These are phyloP conservation scores for Ardeotis arabs DNA, from an alignment of 2,113 vertebrate genomes.

Conservation along the genomic window DNA sequence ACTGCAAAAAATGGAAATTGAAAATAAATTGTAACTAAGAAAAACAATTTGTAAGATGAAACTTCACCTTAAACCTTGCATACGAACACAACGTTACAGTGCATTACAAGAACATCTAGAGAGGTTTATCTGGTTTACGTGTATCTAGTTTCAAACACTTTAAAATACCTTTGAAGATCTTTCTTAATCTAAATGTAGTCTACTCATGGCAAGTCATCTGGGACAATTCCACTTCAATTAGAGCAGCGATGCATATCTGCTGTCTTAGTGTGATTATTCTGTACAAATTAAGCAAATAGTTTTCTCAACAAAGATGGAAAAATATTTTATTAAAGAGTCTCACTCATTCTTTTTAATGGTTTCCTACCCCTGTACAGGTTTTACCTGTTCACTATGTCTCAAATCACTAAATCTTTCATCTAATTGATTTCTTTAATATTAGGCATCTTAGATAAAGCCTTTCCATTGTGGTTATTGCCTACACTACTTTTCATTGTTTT, in stretches of 20 bases:
- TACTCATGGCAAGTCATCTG: neutral
- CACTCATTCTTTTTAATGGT: neutral
- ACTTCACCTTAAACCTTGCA: neutral
- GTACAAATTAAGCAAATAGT: neutral
- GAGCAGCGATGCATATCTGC: neutral
- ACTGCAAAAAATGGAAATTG: neutral
- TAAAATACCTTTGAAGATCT: neutral
- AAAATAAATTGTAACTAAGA: neutral
- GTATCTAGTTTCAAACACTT: neutral
- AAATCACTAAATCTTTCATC: neutral
- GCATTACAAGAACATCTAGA: neutral
- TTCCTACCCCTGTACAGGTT: neutral
- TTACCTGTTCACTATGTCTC: neutral
- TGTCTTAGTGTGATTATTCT: neutral
- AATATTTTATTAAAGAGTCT: neutral
- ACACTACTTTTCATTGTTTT: neutral
- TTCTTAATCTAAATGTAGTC: neutral
- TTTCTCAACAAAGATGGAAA: neutral
- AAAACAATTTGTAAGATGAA: neutral
- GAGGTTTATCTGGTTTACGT: neutral
- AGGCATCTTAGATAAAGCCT: neutral
- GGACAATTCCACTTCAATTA: conserved; percentile 5
- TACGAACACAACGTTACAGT: neutral
- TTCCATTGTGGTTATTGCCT: neutral
- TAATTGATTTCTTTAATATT: neutral